Conservation (phyloP, 2,113 vertebrate genomes). For the Merops nubicus region DNA sequence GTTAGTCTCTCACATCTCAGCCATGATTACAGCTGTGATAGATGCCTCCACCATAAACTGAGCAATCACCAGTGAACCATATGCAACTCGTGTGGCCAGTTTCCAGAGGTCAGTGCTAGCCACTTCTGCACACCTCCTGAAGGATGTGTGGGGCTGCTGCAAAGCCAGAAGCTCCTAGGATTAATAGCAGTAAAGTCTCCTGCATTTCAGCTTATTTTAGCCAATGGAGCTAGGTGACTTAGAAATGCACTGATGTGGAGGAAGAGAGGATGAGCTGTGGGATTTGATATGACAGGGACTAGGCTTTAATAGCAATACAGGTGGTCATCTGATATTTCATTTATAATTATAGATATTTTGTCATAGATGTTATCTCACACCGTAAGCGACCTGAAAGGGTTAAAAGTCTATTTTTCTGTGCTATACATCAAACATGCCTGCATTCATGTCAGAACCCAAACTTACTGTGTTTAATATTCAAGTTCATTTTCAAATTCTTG, state of each 20-base stretch:
- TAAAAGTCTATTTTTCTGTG: conserved; percentile 67
- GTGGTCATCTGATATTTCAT: neutral
- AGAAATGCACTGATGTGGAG: neutral
- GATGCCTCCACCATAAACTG: neutral
- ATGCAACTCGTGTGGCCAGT: fast-evolving
- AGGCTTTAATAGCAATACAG: neutral
- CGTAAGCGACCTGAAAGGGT: neutral
- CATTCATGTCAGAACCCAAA: conserved; percentile 76
- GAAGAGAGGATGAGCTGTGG: neutral
- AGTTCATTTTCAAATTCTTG: conserved; percentile 81
- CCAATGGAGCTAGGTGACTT: neutral
- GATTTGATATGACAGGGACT: neutral
- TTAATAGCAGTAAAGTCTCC: neutral
- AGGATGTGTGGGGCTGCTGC: neutral
- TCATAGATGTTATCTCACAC: neutral
- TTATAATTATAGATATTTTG: neutral
- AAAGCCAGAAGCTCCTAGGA: neutral
- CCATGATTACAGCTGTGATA: neutral
- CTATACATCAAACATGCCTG: conserved; percentile 9
- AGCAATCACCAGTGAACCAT: neutral
- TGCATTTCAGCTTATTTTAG: neutral
- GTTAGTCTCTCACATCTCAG: neutral
- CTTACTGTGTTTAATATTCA: conserved; percentile 80
- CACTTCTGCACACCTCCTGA: neutral
- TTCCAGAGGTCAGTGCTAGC: neutral